Base-by-base conservation (phyloP, 2,888 invertebrate genomes). In the Gandaritis pyraliata region DNA sequence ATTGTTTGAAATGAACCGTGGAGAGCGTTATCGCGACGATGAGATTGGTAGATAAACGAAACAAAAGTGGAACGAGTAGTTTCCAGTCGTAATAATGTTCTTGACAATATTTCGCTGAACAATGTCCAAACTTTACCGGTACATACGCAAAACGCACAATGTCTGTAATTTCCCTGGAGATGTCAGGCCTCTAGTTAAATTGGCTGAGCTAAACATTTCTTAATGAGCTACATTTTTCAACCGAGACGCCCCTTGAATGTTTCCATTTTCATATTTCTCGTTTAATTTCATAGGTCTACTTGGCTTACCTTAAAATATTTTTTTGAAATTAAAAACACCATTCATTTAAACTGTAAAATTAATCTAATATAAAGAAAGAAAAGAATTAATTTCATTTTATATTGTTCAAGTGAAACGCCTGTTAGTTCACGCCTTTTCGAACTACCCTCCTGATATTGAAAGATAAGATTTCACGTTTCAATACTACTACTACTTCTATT, bases 161-260 rank as follows among this genome's bases (percentile, higher is more conserved):
- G 76, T 76, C 77, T 76, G 72, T 89, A 87, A 90, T 90, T 90
- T 90, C 90, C 86, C 86, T 59, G 13, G 86, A 81, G 86, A 77
- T 77, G 74, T 75, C 76, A 80, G 77, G 81, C 83, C 81, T 80
- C 83, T 81, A 81, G 83, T 83, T 83, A 86, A 89, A 90, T 90
- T 87, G 88, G 82, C 82, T 84, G 72, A 76, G 80, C 86, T 88
- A 88, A 89, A 88, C 85, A 88, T 87, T 81, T 75, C 83, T 82
- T 86, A 86, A 86, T 86, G 85, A 85, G 80, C 79, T 78, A 83
- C 82, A 87, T 86, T 87, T 87, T 81, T 84, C 85, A 86, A 78
- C 78, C 74, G 83, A 75, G 79, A 80, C 76, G 77, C 75, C 76
- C 68, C 77, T 76, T 76, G 75, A 76, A 80, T 81, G 75, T 80